These are phyloP conservation scores for Erebia palarica DNA, from an alignment of 2,888 invertebrate genomes.

Conservation along the genomic window DNA sequence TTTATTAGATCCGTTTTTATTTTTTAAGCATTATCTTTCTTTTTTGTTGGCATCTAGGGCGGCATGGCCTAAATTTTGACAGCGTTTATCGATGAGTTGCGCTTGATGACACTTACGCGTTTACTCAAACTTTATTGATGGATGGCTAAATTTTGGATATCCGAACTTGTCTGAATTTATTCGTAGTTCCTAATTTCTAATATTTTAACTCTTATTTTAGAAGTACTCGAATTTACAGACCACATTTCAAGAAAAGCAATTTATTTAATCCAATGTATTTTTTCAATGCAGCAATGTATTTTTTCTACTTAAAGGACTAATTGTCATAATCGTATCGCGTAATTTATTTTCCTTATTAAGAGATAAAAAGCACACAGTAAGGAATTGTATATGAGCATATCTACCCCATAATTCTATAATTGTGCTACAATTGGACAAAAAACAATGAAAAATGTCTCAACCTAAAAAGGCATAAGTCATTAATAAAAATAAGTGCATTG, in stretches of 20 bases:
- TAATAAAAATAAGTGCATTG: constrained; percentile 26
- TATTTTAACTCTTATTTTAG: too few species aligned
- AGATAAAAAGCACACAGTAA: background rate
- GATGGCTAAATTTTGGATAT: background rate
- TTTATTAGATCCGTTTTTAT: background rate
- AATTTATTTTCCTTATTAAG: background rate
- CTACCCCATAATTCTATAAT: constrained; percentile 1
- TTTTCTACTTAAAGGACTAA: too few species aligned
- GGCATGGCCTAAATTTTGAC: background rate
- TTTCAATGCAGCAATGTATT: too few species aligned
- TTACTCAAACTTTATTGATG: too few species aligned
- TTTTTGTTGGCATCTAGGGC: background rate
- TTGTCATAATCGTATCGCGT: too few species aligned
- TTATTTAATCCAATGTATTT: too few species aligned
- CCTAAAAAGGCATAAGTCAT: constrained; percentile 7
- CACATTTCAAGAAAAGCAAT: too few species aligned
- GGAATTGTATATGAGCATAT: background rate
- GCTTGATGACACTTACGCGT: background rate
- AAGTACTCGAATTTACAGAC: too few species aligned
- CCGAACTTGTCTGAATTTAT: background rate
- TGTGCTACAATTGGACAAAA: constrained; percentile 2
- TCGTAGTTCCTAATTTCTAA: too few species aligned
- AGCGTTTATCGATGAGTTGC: background rate
- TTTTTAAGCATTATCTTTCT: background rate
- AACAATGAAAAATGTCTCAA: background rate